Percentiles rank a stretch among this genome's conserved stretches.
Evolutionary conservation across 2,797 vertebrate species (phyloP).

Genomic region (Pseudomugil gertrudae): DNA sequence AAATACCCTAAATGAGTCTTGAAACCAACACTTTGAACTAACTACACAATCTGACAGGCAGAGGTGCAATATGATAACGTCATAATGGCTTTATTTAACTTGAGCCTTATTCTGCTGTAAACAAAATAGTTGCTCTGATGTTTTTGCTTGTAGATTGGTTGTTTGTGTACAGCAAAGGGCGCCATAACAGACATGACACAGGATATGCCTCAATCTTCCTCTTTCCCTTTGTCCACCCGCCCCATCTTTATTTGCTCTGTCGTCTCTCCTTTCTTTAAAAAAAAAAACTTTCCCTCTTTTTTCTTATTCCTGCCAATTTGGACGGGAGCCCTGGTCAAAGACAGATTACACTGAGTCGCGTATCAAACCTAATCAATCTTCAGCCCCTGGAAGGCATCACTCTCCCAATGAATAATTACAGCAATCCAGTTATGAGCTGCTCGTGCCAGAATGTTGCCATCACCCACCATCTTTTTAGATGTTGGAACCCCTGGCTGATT

Average conservation of each 20-base stretch:
- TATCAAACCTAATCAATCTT: conserved; percentile 85
- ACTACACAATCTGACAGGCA: conserved; percentile 42
- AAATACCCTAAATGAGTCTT: conserved; percentile 27
- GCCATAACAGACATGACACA: conserved; percentile 57
- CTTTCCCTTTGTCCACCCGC: conserved; percentile 69
- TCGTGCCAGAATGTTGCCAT: conserved; percentile 80
- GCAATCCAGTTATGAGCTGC: conserved; percentile 74
- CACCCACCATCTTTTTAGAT: conserved; percentile 70
- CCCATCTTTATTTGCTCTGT: conserved; percentile 52
- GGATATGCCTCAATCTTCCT: conserved; percentile 58
- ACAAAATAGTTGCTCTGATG: conserved; percentile 48
- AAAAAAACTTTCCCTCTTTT: conserved; percentile 74
- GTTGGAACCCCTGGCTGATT: conserved; percentile 57
- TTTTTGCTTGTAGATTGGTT: conserved; percentile 61
- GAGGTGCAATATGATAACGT: conserved; percentile 37
- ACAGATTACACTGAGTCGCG: conserved; percentile 82
- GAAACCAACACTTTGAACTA: conserved; percentile 58
- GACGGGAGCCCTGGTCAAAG: conserved; percentile 80
- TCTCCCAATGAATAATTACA: conserved; percentile 84
- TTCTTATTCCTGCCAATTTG: conserved; percentile 80
- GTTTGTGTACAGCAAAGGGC: conserved; percentile 55
- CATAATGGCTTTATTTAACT: conserved; percentile 45
- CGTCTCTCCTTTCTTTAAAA: conserved; percentile 48
- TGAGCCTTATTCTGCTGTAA: conserved; percentile 30
- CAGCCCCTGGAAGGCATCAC: conserved; percentile 82